These are phyloP conservation scores for Coptodon rendalli DNA, from an alignment of 2,113 vertebrate species.

Conservation along the genomic window DNA sequence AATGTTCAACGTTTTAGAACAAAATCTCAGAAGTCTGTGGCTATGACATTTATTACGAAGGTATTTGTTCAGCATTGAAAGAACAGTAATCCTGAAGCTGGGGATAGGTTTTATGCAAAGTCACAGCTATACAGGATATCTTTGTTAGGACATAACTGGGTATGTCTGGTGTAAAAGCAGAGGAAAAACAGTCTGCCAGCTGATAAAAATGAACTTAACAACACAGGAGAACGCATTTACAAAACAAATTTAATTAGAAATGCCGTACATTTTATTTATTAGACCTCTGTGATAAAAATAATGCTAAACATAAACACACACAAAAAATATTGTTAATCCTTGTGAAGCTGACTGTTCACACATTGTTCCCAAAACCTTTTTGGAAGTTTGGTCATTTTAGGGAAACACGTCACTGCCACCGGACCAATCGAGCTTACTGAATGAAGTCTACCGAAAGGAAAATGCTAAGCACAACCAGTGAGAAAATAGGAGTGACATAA, in stretches of 20 bases:
- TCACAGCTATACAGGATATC: background rate
- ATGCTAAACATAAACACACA: background rate
- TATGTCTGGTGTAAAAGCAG: background rate
- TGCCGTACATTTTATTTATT: background rate
- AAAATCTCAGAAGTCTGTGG: background rate
- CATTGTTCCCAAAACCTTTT: background rate
- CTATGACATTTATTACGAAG: background rate
- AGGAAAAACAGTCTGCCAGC: background rate
- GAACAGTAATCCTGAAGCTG: background rate
- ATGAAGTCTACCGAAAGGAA: background rate
- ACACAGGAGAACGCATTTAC: background rate
- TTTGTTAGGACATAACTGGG: background rate
- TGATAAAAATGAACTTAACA: background rate
- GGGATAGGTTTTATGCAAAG: background rate
- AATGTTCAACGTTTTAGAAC: background rate
- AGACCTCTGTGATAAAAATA: background rate
- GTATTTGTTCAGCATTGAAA: background rate
- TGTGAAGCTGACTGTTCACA: background rate
- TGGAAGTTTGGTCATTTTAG: background rate
- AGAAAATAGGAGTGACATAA: background rate
- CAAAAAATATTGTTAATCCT: background rate
- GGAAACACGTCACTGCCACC: background rate
- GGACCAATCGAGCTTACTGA: background rate
- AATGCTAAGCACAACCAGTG: background rate
- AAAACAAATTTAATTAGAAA: background rate